Conservation (phyloP, 2,797 vertebrate species). For the Paramormyrops hopkinsi region DNA sequence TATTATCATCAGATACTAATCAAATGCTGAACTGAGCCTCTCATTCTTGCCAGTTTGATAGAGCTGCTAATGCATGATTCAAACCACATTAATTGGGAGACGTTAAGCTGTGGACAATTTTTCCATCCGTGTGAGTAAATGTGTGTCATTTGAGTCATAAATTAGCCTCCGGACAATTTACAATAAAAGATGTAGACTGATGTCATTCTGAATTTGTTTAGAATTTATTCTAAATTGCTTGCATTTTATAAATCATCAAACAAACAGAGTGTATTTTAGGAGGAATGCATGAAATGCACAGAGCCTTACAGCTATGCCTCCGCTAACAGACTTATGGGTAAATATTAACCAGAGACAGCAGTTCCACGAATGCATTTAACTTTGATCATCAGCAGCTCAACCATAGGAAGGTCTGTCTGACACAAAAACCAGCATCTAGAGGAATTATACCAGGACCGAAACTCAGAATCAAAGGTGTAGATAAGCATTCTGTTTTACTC, state of each 20-base stretch:
- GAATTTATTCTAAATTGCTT: not conserved
- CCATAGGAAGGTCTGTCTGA: not conserved
- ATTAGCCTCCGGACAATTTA: not conserved
- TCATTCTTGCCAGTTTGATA: not conserved
- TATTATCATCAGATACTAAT: not conserved
- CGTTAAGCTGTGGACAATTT: not conserved
- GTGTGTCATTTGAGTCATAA: not conserved
- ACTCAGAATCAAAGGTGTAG: not conserved
- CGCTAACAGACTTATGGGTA: not conserved
- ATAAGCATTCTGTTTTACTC: not conserved
- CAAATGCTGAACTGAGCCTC: not conserved
- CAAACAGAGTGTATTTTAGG: not conserved
- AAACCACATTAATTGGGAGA: not conserved
- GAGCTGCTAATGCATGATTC: constrained; percentile 9
- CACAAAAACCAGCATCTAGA: not conserved
- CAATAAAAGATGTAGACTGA: not conserved
- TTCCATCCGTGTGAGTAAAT: not conserved
- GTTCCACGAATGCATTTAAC: not conserved
- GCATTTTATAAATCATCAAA: not conserved
- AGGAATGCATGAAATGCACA: not conserved
- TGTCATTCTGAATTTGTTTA: not conserved
- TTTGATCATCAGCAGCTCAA: not conserved
- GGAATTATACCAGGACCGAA: not conserved
- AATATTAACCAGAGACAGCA: not conserved
- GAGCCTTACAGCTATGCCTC: not conserved